Evolutionary conservation across 2,888 invertebrate species (phyloP).

Genomic region (Netelia virgata): DNA sequence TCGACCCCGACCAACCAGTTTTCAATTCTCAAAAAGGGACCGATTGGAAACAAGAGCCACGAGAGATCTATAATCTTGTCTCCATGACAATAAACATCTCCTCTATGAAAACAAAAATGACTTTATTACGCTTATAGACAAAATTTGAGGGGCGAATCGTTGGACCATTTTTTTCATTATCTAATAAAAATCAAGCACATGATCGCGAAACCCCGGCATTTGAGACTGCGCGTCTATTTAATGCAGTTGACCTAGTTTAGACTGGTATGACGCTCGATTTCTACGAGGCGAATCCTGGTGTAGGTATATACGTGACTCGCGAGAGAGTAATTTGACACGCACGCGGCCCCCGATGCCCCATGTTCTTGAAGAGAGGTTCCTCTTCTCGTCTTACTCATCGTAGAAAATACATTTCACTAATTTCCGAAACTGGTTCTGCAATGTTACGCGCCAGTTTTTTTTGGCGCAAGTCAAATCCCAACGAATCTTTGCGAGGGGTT

Average conservation of each 20-base stretch:
- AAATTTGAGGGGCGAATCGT: not conserved
- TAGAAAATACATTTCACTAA: constrained; percentile 75
- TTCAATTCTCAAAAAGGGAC: constrained; percentile 25
- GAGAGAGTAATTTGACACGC: constrained; percentile 68
- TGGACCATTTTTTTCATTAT: not conserved
- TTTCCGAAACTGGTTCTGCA: constrained; percentile 74
- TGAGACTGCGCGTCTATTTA: constrained; percentile 29
- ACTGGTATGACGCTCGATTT: constrained; percentile 60
- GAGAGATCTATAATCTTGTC: not conserved
- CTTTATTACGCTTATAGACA: not conserved
- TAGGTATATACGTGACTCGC: constrained; percentile 47
- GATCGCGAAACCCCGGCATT: not conserved
- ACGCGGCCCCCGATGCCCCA: not conserved
- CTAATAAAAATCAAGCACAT: not conserved
- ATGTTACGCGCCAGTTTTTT: constrained; percentile 54
- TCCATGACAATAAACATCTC: not conserved
- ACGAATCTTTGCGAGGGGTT: too few relatives aligned
- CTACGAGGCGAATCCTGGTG: constrained; percentile 21
- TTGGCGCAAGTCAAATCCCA: not conserved
- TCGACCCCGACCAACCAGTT: constrained; percentile 53
- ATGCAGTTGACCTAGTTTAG: constrained; percentile 78
- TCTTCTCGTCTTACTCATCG: constrained; percentile 42
- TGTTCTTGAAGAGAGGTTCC: not conserved
- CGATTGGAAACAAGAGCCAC: constrained; percentile 1
- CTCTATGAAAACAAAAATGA: not conserved